These are phyloP conservation scores for Zeugodacus cucurbitae DNA, from an alignment of 1,140 invertebrate genomes.

Conservation along the genomic window DNA sequence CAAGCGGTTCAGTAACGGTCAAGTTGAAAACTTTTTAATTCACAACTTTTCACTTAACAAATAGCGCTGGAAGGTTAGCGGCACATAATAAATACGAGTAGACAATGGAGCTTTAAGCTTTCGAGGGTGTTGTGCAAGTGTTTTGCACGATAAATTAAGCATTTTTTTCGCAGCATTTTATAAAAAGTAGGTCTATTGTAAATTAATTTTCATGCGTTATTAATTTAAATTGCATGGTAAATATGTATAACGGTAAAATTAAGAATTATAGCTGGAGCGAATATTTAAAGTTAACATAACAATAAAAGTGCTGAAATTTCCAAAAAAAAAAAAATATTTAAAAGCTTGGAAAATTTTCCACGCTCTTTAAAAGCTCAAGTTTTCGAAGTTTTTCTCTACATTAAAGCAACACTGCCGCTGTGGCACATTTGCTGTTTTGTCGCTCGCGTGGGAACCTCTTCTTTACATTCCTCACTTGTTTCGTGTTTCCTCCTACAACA, in stretches of 20 bases:
- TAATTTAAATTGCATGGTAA: background rate
- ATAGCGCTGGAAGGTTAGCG: background rate
- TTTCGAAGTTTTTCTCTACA: too few species aligned
- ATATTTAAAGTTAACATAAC: background rate
- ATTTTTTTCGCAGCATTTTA: background rate
- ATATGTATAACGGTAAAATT: background rate
- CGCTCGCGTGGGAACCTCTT: background rate
- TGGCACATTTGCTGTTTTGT: background rate
- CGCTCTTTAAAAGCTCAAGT: too few species aligned
- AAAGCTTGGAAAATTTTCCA: too few species aligned
- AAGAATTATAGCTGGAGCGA: background rate
- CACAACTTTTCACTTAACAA: slow-evolving; percentile 27
- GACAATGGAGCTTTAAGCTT: background rate
- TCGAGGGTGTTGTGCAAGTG: background rate
- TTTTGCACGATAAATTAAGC: background rate
- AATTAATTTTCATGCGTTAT: background rate
- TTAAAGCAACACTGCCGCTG: background rate
- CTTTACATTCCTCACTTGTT: background rate
- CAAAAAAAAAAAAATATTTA: too few species aligned
- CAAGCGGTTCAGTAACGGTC: slow-evolving; percentile 16
- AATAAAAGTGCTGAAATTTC: background rate
- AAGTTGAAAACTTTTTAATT: slow-evolving; percentile 39
- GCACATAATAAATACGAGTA: background rate
- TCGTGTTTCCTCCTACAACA: background rate
- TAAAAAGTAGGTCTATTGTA: background rate